Base-by-base conservation (phyloP, 2,888 invertebrate species). In the Phoronis australis region DNA sequence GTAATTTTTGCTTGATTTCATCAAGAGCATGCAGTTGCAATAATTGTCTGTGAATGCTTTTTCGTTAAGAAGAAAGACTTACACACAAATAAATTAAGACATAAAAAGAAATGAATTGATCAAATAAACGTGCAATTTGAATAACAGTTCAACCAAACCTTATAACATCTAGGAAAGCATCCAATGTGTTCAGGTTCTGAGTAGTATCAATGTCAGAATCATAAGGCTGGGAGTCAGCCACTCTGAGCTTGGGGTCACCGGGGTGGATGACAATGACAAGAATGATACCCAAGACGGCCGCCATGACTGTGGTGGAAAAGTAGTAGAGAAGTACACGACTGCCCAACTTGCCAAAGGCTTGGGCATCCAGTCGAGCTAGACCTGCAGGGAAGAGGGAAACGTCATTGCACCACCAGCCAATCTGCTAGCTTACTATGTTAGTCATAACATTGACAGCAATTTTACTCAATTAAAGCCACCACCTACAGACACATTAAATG, bases 211-310 rank as follows among this genome's bases (percentile, higher is more conserved):
- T 51, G 23, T 55, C 59, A n/a, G n/a, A n/a, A n/a, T n/a, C n/a
- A n/a, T n/a, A n/a, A n/a, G n/a, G n/a, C 9, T 9, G 15, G 9
- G 9, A 9, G 55, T 20, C 57, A 15, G 54, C 48, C 24, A 50
- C 60, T 51, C 64, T 61, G 47, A 66, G 56, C 25, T 54, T 44
- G 37, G 59, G 54, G 45, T 83, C 78, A n/a, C 85, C 85, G 0
- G 85, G 85, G 61, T 84, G 84, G 54, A 85, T 83, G 24, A 78
- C 62, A 35, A 84, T 68, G 2, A 85, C 85, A 61, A 84, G 78
- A 41, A 82, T 73, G 58, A 85, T 84, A 26, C 85, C 85, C 37
- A 84, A 78, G 38, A 84, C 79, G 35, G 84, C 84, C 21, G 85
- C 85, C 41, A 84, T 63, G 44, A 84, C 74, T 0, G 85, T 86